Percentiles rank a stretch among this genome's conserved stretches.
Conservation (phyloP, 2,888 invertebrate species). For the Unio pictorum region DNA sequence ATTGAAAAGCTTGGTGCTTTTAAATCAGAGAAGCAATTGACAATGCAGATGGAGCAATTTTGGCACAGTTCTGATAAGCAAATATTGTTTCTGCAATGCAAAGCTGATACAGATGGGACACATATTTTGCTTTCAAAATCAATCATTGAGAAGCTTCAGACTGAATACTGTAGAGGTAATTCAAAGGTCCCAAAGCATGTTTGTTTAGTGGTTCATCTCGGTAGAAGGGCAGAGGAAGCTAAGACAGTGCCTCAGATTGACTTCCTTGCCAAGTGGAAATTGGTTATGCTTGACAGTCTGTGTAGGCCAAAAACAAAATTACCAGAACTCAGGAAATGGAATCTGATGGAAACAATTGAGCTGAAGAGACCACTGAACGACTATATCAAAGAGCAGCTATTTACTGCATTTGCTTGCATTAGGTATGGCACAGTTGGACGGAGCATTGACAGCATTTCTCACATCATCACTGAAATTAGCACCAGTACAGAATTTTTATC, state of each 20-base stretch:
- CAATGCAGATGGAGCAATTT: slow-evolving; percentile 24
- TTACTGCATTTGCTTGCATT: slow-evolving; percentile 42
- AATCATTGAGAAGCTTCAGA: slow-evolving; percentile 22
- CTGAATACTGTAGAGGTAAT: too few relatives aligned
- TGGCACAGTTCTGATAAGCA: slow-evolving; percentile 21
- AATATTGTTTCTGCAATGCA: slow-evolving; percentile 38
- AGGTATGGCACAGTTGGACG: slow-evolving; percentile 25
- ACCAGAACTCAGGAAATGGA: slow-evolving; percentile 8
- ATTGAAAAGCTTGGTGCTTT: slow-evolving; percentile 41
- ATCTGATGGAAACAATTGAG: slow-evolving; percentile 22
- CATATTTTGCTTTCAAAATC: slow-evolving; percentile 40
- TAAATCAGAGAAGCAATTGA: slow-evolving; percentile 46
- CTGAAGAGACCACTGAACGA: slow-evolving; percentile 16
- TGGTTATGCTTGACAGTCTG: slow-evolving; percentile 34
- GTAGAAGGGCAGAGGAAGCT: slow-evolving; percentile 9
- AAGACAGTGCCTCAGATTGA: slow-evolving; percentile 16
- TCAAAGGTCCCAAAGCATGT: slow-evolving; percentile 20
- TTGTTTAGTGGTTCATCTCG: slow-evolving; percentile 24
- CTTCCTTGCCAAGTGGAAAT: slow-evolving; percentile 38
- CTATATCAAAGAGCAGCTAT: slow-evolving; percentile 29
- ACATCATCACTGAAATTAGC: slow-evolving; percentile 14
- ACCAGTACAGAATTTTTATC: slow-evolving; percentile 3
- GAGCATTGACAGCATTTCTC: slow-evolving; percentile 19
- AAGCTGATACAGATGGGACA: slow-evolving; percentile 29
- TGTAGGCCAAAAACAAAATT: slow-evolving; percentile 18